These are phyloP conservation scores for Sebastes schlegelii DNA, from an alignment of 2,113 vertebrate species.

Conservation along the genomic window DNA sequence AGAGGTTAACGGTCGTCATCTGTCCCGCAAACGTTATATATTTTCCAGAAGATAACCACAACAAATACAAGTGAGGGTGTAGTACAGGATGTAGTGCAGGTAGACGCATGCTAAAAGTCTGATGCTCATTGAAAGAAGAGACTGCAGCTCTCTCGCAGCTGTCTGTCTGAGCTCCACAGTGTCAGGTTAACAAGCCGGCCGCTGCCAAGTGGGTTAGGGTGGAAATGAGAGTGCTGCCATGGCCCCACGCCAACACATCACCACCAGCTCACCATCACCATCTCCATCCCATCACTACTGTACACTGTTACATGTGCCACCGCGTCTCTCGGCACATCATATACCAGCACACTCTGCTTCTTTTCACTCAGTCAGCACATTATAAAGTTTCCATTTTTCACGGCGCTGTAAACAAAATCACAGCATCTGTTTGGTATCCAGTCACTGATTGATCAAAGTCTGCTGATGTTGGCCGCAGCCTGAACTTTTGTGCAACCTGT, in stretches of 20 bases:
- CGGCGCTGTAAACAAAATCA: conserved; percentile 16
- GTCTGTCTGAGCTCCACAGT: conserved; percentile 48
- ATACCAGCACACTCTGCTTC: conserved; percentile 2
- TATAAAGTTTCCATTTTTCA: conserved; percentile 34
- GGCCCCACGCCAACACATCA: conserved; percentile 50
- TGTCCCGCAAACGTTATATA: neutral
- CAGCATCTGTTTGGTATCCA: neutral
- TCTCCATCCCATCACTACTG: neutral
- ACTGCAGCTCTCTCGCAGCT: conserved; percentile 52
- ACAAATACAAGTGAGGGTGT: neutral
- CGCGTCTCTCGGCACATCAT: conserved; percentile 14
- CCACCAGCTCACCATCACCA: conserved; percentile 10
- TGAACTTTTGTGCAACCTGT: conserved; percentile 9
- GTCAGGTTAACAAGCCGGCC: conserved; percentile 60
- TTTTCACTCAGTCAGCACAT: conserved; percentile 10
- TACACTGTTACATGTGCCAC: neutral
- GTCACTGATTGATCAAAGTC: neutral
- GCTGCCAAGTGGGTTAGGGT: conserved; percentile 77
- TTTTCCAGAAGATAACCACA: neutral
- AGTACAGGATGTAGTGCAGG: neutral
- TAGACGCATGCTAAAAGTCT: conserved; percentile 4
- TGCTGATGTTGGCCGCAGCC: neutral
- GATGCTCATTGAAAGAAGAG: conserved; percentile 55
- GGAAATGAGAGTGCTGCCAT: conserved; percentile 54
- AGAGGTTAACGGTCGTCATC: too few relatives aligned